These are phyloP conservation scores for Ramphastos sulfuratus DNA, from an alignment of 2,113 vertebrate species.

Conservation along the genomic window DNA sequence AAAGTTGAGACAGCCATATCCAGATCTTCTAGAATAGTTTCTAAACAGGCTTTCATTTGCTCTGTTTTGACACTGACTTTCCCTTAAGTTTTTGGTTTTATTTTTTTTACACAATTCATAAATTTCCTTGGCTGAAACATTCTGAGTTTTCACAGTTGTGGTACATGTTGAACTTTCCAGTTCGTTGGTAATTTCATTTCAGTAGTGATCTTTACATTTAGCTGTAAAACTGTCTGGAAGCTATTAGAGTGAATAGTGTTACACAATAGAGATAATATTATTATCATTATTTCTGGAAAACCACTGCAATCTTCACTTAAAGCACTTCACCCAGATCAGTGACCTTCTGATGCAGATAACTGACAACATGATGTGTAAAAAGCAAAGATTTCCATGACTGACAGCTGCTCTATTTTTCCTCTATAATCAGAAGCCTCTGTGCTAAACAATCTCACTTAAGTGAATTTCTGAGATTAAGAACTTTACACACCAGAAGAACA, in stretches of 20 bases:
- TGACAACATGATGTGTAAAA: neutral
- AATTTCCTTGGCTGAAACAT: neutral
- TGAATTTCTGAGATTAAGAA: neutral
- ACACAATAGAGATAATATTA: neutral
- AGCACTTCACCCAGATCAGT: neutral
- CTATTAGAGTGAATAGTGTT: neutral
- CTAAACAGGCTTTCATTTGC: neutral
- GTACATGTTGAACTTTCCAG: neutral
- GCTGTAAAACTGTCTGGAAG: neutral
- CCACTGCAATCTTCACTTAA: neutral
- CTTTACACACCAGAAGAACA: neutral
- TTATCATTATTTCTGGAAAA: slow-evolving; percentile 1
- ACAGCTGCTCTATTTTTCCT: neutral
- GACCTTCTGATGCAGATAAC: neutral
- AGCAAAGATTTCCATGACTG: neutral
- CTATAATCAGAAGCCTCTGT: neutral
- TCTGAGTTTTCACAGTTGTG: neutral
- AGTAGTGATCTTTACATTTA: neutral
- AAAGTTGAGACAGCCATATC: no score
- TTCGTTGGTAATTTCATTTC: neutral
- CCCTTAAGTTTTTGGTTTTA: neutral
- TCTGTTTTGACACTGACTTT: neutral
- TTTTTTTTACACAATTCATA: neutral
- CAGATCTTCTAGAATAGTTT: neutral
- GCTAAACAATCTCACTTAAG: neutral